Percentiles rank a stretch among this genome's conserved stretches.
Conservation (phyloP, 2,113 vertebrate genomes). For the Hippocampus barbouri region DNA sequence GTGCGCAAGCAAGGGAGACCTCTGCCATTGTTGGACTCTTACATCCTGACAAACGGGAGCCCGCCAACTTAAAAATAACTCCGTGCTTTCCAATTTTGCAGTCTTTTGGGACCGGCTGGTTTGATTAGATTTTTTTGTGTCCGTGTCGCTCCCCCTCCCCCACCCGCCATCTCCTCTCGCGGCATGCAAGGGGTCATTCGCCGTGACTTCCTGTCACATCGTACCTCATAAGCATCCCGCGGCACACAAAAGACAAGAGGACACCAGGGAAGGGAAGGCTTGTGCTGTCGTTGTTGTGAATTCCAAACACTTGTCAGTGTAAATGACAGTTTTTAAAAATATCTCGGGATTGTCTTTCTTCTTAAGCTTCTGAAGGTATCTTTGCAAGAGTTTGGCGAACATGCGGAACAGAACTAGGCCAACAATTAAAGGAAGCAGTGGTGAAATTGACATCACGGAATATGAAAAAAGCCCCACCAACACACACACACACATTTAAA, state of each 20-base stretch:
- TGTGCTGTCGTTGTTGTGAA: slow-evolving; percentile 26
- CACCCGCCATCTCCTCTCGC: slow-evolving; percentile 32
- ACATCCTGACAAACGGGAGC: slow-evolving; percentile 62
- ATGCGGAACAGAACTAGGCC: slow-evolving; percentile 56
- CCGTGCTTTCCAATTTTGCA: slow-evolving; percentile 64
- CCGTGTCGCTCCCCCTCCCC: neutral
- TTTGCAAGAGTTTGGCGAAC: slow-evolving; percentile 16
- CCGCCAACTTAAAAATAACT: slow-evolving; percentile 66
- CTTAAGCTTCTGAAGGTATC: slow-evolving; percentile 23
- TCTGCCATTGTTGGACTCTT: slow-evolving; percentile 63
- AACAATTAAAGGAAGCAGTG: neutral
- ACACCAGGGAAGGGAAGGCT: slow-evolving; percentile 23
- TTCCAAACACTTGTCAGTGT: slow-evolving; percentile 15
- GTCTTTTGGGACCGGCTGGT: slow-evolving; percentile 48
- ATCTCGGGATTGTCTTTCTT: slow-evolving; percentile 13
- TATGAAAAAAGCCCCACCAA: neutral
- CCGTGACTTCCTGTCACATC: slow-evolving; percentile 63
- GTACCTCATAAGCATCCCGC: slow-evolving; percentile 9
- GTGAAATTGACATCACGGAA: slow-evolving; percentile 7
- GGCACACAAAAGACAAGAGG: slow-evolving; percentile 22
- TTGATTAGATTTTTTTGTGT: slow-evolving; percentile 30
- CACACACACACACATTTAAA: neutral
- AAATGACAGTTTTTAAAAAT: slow-evolving; percentile 29
- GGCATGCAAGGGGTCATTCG: slow-evolving; percentile 45
- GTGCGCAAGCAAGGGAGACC: slow-evolving; percentile 43